These are phyloP conservation scores for Aurelia sp. DNA, from an alignment of 30 jellyfish, hydroid and myxozoan species.

Conservation along the genomic window DNA sequence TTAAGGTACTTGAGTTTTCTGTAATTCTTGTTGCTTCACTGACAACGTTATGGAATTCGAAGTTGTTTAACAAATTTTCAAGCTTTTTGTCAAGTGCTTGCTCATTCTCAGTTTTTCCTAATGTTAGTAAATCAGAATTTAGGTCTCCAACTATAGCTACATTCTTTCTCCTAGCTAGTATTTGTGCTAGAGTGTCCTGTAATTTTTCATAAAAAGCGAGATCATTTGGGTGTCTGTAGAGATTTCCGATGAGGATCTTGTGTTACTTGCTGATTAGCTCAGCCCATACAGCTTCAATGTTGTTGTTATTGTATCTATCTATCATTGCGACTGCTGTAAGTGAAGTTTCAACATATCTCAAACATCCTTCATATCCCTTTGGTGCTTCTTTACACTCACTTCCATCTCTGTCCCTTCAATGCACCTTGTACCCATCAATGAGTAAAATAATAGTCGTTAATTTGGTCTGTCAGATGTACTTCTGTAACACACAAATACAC, in stretches of 20 bases:
- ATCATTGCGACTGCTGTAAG: not conserved
- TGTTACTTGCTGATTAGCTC: too few species aligned
- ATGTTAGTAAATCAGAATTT: too few species aligned
- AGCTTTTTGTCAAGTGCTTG: too few species aligned
- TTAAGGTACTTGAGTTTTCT: not conserved
- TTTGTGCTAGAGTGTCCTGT: too few species aligned
- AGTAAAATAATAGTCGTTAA: not conserved
- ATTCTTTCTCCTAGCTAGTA: too few species aligned
- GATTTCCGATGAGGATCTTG: too few species aligned
- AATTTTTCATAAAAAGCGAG: too few species aligned
- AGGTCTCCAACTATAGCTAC: too few species aligned
- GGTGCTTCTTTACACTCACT: not conserved
- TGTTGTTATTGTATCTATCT: not conserved
- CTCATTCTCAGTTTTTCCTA: too few species aligned
- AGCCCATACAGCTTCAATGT: too few species aligned
- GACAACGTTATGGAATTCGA: not conserved
- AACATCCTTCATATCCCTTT: not conserved
- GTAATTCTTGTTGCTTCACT: conserved; percentile 3
- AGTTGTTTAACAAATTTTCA: not conserved
- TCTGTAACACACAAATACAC: not conserved
- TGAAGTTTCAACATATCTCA: not conserved
- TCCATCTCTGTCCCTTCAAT: not conserved
- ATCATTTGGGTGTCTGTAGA: too few species aligned
- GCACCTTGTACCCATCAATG: not conserved
- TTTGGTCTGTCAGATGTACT: not conserved